These are phyloP conservation scores for Zele albiditarsus DNA, from an alignment of 2,888 invertebrate species.

Conservation along the genomic window DNA sequence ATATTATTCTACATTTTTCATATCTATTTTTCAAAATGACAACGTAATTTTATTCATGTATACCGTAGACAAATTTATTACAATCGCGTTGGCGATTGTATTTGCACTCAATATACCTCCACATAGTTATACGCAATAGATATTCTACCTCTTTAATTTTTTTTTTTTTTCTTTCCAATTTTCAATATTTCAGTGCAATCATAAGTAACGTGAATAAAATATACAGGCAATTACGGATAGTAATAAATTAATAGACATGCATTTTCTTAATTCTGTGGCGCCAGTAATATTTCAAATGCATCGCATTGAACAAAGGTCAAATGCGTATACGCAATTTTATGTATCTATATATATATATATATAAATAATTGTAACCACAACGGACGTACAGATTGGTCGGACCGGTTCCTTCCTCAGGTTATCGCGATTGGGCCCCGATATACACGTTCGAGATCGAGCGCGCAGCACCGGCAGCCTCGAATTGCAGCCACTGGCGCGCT, in stretches of 20 bases:
- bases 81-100: no score
- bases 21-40: not conserved
- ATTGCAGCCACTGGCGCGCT: slow-evolving; percentile 52
- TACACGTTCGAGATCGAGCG: slow-evolving; percentile 28
- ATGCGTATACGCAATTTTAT: not conserved
- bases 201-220: not conserved
- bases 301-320: not conserved
- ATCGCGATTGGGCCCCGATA: slow-evolving; percentile 58
- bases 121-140: no score
- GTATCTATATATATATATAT: slow-evolving; percentile 16
- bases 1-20: not conserved
- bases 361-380: slow-evolving; percentile 31
- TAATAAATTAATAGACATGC: not conserved
- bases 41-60: no score
- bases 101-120: no score
- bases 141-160: no score
- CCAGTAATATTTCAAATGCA: not conserved
- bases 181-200: no score
- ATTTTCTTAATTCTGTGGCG: not conserved
- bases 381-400: slow-evolving; percentile 45
- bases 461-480: slow-evolving; percentile 17
- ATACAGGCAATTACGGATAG: not conserved
- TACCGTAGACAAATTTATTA: no score
- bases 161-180: no score
- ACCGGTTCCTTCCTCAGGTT: slow-evolving; percentile 48